Percentiles rank a stretch among this genome's conserved stretches.
phyloP scores from a whole-genome alignment of 2,113 vertebrate species.

The Serilophus lunatus region DNA sequence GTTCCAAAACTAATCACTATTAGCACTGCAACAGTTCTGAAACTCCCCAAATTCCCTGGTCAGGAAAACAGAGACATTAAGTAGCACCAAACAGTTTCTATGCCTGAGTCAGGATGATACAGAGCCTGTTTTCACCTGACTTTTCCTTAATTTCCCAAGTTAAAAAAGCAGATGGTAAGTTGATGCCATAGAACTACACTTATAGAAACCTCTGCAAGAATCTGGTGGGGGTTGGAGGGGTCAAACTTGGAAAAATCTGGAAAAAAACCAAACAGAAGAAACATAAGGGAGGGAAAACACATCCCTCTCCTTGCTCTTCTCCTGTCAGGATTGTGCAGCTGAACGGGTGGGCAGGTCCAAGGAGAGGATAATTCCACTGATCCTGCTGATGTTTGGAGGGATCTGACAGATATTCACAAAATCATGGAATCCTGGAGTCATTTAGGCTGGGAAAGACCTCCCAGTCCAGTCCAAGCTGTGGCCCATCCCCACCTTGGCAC shows the following conservation, averaged over 20 bases:
- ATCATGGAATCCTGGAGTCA: neutral
- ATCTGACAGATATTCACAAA: neutral
- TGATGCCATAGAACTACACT: neutral
- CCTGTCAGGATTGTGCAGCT: neutral
- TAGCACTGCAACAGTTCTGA: neutral
- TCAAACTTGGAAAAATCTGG: neutral
- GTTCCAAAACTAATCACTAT: neutral
- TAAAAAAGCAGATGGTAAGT: neutral
- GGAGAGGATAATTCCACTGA: neutral
- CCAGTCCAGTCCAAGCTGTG: neutral
- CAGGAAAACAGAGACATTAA: neutral
- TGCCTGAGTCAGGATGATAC: neutral
- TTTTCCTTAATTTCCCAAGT: neutral
- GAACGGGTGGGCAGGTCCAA: too few relatives aligned
- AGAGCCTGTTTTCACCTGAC: neutral
- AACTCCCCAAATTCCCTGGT: neutral
- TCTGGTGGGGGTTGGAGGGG: neutral
- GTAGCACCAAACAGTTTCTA: neutral
- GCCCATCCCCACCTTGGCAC: neutral
- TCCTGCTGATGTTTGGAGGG: rapidly evolving
- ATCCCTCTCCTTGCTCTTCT: neutral
- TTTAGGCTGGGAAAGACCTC: neutral
- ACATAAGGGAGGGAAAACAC: neutral
- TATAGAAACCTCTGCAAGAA: neutral
- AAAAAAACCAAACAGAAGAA: neutral